phyloP scores from a whole-genome alignment of 2,797 vertebrate species.

The Pseudochaenichthys georgianus region DNA sequence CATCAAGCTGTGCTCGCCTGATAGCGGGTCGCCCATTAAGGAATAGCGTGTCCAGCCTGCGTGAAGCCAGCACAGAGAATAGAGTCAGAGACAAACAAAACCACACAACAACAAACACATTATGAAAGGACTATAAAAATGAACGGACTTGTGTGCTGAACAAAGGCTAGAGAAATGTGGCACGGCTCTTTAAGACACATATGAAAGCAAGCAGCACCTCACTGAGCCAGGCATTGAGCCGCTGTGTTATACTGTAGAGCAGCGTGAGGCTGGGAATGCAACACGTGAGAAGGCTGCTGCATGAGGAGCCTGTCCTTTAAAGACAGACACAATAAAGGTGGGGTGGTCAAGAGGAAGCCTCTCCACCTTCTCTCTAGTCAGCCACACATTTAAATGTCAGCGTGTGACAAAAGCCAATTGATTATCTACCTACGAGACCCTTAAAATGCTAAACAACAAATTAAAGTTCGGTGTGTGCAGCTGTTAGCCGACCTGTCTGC shows the following conservation, averaged over 20 bases:
- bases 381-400: slow-evolving; percentile 83
- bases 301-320: slow-evolving; percentile 73
- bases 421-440: slow-evolving; percentile 83
- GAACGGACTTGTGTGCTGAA: slow-evolving; percentile 64
- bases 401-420: slow-evolving; percentile 81
- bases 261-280: slow-evolving; percentile 58
- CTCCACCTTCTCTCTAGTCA: slow-evolving; percentile 58
- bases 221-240: slow-evolving; percentile 52
- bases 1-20: slow-evolving; percentile 91
- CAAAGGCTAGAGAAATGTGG: slow-evolving; percentile 63
- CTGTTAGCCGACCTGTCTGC: slow-evolving; percentile 54
- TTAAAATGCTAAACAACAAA: slow-evolving; percentile 85
- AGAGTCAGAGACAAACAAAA: slow-evolving; percentile 75
- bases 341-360: slow-evolving; percentile 71
- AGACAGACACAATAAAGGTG: slow-evolving; percentile 74
- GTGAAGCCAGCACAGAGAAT: slow-evolving; percentile 70
- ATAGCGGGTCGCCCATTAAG: slow-evolving; percentile 88
- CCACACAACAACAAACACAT: slow-evolving; percentile 64
- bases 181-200: slow-evolving; percentile 60
- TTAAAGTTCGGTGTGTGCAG: slow-evolving; percentile 76
- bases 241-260: slow-evolving; percentile 45
- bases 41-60: slow-evolving; percentile 93
- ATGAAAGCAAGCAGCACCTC: slow-evolving; percentile 61
- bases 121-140: slow-evolving; percentile 67
- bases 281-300: slow-evolving; percentile 64